These are phyloP conservation scores for Gila orcuttii DNA, from an alignment of 2,113 vertebrate genomes.

Conservation along the genomic window DNA sequence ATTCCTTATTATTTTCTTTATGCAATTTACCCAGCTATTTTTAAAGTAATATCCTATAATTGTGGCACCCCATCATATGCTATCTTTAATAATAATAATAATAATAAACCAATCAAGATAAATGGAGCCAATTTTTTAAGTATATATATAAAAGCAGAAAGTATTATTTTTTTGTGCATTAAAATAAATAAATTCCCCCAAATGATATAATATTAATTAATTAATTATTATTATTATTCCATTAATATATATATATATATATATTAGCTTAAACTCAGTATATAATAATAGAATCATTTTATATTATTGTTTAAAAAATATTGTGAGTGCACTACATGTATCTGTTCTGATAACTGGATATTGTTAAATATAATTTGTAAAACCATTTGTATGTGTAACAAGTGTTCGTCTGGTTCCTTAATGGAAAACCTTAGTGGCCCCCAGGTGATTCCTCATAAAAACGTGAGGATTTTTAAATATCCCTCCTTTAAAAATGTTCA, in stretches of 20 bases:
- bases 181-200: too few species aligned
- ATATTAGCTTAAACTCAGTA: too few species aligned
- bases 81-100: too few species aligned
- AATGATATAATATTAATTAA: too few species aligned
- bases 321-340: not conserved
- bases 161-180: too few species aligned
- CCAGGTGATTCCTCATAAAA: not conserved
- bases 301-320: not conserved
- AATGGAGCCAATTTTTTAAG: too few species aligned
- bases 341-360: not conserved
- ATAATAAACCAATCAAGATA: too few species aligned
- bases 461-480: not conserved
- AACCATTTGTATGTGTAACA: conserved; percentile 5
- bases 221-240: too few species aligned
- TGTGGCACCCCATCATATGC: too few species aligned
- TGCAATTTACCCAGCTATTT: conserved; percentile 28
- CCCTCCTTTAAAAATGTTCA: conserved; percentile 3
- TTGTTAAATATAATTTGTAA: not conserved
- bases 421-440: not conserved
- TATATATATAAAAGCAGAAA: too few species aligned
- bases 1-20: conserved; percentile 53
- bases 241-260: too few species aligned
- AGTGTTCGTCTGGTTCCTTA: not conserved
- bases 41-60: not conserved
- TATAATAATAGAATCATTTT: not conserved